A percentile compares a stretch with the other conserved stretches of the same genome.
phyloP scores from a whole-genome alignment of 2,113 vertebrate genomes.

The Callipepla squamata region DNA sequence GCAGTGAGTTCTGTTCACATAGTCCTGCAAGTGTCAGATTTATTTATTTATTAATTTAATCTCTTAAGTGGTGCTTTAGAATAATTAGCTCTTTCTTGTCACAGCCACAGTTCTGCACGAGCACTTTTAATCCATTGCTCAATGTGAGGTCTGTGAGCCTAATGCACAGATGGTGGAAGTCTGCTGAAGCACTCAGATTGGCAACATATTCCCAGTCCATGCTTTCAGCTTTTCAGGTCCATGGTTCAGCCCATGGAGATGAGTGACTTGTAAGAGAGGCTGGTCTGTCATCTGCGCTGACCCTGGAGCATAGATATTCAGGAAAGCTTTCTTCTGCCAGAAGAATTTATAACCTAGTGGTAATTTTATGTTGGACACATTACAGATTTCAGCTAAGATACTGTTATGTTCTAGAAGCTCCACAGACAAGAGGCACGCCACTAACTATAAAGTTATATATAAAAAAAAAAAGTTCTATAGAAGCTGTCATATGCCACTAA shows the following conservation, averaged over 20 bases:
- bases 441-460: no score
- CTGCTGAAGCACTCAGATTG: slow-evolving; percentile 3
- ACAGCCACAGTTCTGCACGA: background rate
- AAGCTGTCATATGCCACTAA: background rate
- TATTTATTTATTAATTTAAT: slow-evolving; percentile 32
- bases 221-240: slow-evolving; percentile 31
- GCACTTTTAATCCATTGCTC: slow-evolving; percentile 28
- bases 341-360: background rate
- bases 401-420: background rate
- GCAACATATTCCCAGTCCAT: slow-evolving; percentile 15
- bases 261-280: slow-evolving; percentile 2
- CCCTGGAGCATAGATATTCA: background rate
- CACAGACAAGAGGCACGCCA: background rate
- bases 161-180: slow-evolving; percentile 37
- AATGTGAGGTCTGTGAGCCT: background rate
- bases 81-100: background rate
- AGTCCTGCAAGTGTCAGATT: background rate
- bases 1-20: background rate
- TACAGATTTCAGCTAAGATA: background rate
- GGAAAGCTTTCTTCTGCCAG: background rate
- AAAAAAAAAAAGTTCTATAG: background rate
- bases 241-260: slow-evolving; percentile 12
- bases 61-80: slow-evolving; percentile 23
- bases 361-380: background rate
- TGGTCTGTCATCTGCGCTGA: background rate